Evolutionary conservation across 2,888 invertebrate species (phyloP).

Genomic region (Lithophane ornitopus): DNA sequence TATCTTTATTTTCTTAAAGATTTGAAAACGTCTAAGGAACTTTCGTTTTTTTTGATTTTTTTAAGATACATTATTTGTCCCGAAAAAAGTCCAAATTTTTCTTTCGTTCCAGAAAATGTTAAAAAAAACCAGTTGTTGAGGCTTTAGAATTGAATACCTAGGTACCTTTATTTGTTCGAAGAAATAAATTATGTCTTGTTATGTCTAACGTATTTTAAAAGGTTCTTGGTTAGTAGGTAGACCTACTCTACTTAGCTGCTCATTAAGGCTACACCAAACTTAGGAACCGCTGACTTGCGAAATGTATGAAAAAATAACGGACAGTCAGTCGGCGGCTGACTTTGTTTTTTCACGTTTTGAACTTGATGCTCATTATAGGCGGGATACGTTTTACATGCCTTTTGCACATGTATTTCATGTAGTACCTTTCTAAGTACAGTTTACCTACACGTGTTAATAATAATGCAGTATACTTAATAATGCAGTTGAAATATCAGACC

Average conservation of each 20-base stretch:
- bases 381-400: neutral
- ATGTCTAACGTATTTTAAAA: too few species aligned
- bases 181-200: too few species aligned
- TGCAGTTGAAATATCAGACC: slow-evolving; percentile 23
- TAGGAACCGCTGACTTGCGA: neutral
- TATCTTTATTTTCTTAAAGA: neutral
- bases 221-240: too few species aligned
- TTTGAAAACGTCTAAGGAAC: neutral
- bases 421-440: neutral
- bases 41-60: neutral
- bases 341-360: neutral
- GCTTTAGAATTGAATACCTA: neutral
- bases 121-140: neutral
- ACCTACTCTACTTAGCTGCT: too few species aligned
- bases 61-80: neutral
- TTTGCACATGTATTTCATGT: neutral
- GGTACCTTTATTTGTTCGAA: neutral
- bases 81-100: neutral
- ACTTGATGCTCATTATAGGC: neutral
- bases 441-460: slow-evolving; percentile 9
- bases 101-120: neutral
- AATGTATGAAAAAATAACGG: neutral
- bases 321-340: neutral
- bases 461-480: slow-evolving; percentile 33
- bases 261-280: neutral